phyloP scores from a whole-genome alignment of 2,113 vertebrate species.

The Myotis davidii region DNA sequence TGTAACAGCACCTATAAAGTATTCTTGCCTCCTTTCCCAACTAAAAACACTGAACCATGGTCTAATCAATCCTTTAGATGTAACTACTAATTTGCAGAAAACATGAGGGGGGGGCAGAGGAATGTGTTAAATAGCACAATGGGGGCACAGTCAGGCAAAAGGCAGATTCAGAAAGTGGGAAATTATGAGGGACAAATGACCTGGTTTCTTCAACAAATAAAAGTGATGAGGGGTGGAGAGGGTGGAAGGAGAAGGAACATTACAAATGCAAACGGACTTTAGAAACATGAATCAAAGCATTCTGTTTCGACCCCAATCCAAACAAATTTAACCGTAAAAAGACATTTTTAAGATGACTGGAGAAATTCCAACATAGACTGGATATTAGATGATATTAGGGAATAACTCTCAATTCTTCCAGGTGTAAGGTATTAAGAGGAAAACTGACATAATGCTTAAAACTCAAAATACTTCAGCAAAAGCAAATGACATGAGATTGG shows the following conservation, averaged over 20 bases:
- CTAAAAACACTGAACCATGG: not conserved
- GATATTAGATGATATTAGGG: not conserved
- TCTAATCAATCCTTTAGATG: not conserved
- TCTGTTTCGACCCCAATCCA: not conserved
- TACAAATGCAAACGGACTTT: not conserved
- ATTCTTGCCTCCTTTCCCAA: not conserved
- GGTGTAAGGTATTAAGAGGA: not conserved
- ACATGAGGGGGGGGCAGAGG: not conserved
- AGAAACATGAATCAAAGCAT: not conserved
- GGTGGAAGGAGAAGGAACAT: not conserved
- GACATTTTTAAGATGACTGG: not conserved
- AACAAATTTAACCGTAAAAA: constrained; percentile 27
- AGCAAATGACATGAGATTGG: not conserved
- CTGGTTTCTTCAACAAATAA: constrained; percentile 21
- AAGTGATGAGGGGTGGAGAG: not conserved
- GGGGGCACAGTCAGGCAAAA: not conserved
- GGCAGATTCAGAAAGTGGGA: not conserved
- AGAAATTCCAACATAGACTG: not conserved
- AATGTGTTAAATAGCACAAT: not conserved
- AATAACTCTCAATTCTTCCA: not conserved
- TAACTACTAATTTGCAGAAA: constrained; percentile 22
- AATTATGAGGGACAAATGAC: constrained; percentile 18
- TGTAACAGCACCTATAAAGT: not conserved
- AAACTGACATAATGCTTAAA: not conserved
- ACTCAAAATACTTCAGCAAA: constrained; percentile 40